Evolutionary conservation across 2,797 vertebrate genomes (phyloP).

Genomic region (Helarctos malayanus): DNA sequence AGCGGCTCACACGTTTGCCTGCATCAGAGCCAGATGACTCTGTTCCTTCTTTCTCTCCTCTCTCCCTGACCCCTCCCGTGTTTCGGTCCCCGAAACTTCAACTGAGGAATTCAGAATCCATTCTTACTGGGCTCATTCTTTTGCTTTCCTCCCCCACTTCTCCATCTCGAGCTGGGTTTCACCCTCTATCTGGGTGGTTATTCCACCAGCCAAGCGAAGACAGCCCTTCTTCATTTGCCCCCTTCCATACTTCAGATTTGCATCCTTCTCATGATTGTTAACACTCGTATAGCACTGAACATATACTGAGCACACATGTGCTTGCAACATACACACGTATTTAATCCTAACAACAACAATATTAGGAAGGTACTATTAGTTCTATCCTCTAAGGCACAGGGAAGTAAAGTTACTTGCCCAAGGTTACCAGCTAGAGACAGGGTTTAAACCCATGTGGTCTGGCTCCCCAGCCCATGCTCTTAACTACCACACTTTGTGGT

Average conservation of each 20-base stretch:
- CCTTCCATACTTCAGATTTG: not conserved
- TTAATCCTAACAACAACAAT: not conserved
- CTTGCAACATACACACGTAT: not conserved
- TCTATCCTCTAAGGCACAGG: not conserved
- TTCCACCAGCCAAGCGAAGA: not conserved
- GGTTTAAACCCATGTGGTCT: not conserved
- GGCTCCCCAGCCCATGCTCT: not conserved
- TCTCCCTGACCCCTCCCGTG: not conserved
- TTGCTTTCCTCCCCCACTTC: not conserved
- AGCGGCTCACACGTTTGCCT: not conserved
- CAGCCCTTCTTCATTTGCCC: not conserved
- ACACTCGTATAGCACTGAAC: not conserved
- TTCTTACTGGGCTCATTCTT: not conserved
- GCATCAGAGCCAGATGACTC: not conserved
- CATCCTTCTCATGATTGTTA: not conserved
- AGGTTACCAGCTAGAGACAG: not conserved
- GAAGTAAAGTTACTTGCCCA: not conserved
- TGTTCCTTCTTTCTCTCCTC: not conserved
- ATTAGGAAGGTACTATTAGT: not conserved
- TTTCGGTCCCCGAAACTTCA: not conserved
- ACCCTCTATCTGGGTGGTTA: not conserved
- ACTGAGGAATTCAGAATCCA: constrained; percentile 1
- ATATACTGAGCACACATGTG: not conserved
- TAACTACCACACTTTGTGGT: not conserved
- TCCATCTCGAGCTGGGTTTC: not conserved